These are phyloP conservation scores for Spermophilus dauricus DNA, from an alignment of 2,113 vertebrate species.

Conservation along the genomic window DNA sequence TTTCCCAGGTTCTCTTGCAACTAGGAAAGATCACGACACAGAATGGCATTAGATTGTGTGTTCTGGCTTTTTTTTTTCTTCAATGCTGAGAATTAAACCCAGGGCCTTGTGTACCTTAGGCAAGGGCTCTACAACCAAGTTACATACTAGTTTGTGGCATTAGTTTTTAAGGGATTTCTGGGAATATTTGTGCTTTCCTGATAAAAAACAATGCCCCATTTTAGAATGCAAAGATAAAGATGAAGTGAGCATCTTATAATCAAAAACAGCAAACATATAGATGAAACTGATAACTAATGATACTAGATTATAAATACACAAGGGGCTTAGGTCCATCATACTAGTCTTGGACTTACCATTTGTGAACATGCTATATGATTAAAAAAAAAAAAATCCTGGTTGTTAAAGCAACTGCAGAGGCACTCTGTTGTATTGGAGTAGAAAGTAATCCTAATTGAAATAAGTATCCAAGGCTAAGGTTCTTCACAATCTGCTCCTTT, in stretches of 20 bases:
- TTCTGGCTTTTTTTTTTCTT: background rate
- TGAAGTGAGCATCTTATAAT: background rate
- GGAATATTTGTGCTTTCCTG: slow-evolving; percentile 1
- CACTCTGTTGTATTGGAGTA: background rate
- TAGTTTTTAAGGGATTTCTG: slow-evolving; percentile 14
- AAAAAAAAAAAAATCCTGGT: background rate
- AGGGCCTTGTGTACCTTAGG: background rate
- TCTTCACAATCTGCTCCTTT: slow-evolving; percentile 23
- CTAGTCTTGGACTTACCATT: background rate
- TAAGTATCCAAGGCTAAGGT: background rate
- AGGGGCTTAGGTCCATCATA: background rate
- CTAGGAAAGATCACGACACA: background rate
- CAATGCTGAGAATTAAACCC: background rate
- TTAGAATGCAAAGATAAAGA: slow-evolving; percentile 49
- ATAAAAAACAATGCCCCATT: background rate
- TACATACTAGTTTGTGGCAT: background rate
- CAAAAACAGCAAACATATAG: background rate
- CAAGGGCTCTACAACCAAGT: background rate
- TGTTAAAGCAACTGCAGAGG: slow-evolving; percentile 25
- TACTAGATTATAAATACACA: background rate
- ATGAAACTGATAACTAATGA: slow-evolving; percentile 2
- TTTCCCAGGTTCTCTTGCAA: slow-evolving; percentile 24
- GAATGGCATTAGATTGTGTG: background rate
- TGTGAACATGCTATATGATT: background rate
- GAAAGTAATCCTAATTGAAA: slow-evolving; percentile 20